Evolutionary conservation across 2,888 invertebrate genomes (phyloP).

Genomic region (Tridacna crocea): DNA sequence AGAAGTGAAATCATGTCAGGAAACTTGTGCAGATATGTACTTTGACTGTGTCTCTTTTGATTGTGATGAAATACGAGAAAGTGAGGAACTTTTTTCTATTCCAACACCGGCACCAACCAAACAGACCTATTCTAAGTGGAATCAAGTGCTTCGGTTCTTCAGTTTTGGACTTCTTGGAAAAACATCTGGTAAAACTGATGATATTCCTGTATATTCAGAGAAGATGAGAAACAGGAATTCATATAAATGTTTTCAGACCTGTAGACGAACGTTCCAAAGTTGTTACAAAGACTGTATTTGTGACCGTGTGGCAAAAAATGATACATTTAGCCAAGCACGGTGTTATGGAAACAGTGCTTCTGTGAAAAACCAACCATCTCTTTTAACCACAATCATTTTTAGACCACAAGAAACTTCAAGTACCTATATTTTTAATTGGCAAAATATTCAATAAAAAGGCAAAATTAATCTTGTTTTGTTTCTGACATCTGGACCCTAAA

Average conservation of each 20-base stretch:
- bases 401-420: background rate
- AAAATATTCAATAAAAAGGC: background rate
- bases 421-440: slow-evolving; percentile 7
- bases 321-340: background rate
- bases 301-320: slow-evolving; percentile 3
- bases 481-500: too few species aligned
- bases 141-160: slow-evolving; percentile 6
- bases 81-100: background rate
- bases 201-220: background rate
- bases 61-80: slow-evolving; percentile 19
- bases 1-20: slow-evolving; percentile 1
- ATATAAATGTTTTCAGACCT: slow-evolving; percentile 7
- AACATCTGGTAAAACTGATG: background rate
- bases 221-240: slow-evolving; percentile 1
- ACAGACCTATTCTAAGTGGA: background rate
- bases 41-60: slow-evolving; percentile 3
- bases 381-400: background rate
- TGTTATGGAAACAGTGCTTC: background rate
- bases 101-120: background rate
- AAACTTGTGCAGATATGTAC: slow-evolving; percentile 21
- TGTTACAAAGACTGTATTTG: slow-evolving; percentile 25
- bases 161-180: slow-evolving; percentile 22
- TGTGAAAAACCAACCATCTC: background rate
- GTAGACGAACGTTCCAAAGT: background rate
- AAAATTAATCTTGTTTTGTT: too few species aligned